Evolutionary conservation across 2,797 vertebrate species (phyloP), one percentile per base, ranked within the genome.

Genomic region (Schizopygopsis malacanthus): DNA sequence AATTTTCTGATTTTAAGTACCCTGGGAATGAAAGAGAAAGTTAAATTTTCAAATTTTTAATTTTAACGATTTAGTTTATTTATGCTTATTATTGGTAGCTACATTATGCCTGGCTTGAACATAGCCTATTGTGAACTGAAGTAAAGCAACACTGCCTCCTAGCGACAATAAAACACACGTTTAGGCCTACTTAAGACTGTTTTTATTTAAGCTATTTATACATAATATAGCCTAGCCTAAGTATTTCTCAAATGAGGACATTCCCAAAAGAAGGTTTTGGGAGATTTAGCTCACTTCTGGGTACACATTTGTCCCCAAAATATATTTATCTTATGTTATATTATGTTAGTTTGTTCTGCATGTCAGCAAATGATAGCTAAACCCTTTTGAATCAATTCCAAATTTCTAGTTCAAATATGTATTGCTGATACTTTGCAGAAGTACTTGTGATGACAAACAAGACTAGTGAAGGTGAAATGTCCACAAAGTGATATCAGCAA

Each of bases 81-180:
- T 39, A 54, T 43, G 6, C 13, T 28, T 16, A 43, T 28, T 13
- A 2, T 33, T 33, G n/a, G 18, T 25, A 43, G 15, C 6, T 22
- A 47, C 2, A n/a, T 2, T 22, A 15, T 4, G 6, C 11, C 33
- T 77, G 33, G 33, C 13, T 61, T 79, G 22, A 18, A 15, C 6
- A 39, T 61, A 63, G 4, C 59, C 59, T 13, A 25, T 43, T 61
- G 12, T 59, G 4, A 61, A 63, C 77, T 79, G 39, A 75, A 63
- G 28, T 75, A 37, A 63, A 43, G 71, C 71, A 37, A 83, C 39
- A 37, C 43, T 75, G 70, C 54, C 81, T 59, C 41, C 81, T 83
- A 47, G 70, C 39, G 81, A 61, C 81, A 61, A 16, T 33, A 33
- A 72, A 28, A 71, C 28, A 56, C 25, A 67, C 16, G 15, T 67